Evolutionary conservation across 2,797 vertebrate species (phyloP), one percentile per base, ranked within the genome.

Genomic region (Avahi laniger): DNA sequence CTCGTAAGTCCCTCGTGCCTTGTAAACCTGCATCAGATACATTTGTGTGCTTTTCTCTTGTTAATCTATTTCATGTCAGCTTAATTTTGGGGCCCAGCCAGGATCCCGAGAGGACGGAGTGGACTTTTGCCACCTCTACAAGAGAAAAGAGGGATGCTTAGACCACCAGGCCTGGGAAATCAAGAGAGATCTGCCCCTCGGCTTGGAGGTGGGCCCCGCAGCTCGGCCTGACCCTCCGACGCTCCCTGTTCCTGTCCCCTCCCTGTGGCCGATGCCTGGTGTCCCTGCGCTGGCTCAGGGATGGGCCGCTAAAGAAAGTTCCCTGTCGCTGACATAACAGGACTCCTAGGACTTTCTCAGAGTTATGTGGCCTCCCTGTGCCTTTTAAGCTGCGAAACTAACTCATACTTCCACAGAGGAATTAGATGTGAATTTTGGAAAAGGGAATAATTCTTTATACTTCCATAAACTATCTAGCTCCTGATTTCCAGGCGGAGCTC

Each of bases 191-290:
- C 54, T 72, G 7, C 41, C 6, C 46, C n/a, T 7, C 4, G 65
- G 28, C 46, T n/a, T 78, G 14, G 67, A 76, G 2, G n/a, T 2
- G 26, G 38, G 41, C 7, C 0, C 4, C 48, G 57, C 1, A 1
- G 38, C 13, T 61, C 63, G 43, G 5, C 3, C n/a, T 24, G 30
- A 52, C 28, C 38, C 24, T 22, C 15, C 0, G 18, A 8, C 35
- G 3, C 22, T 41, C 28, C 10, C 8, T 24, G 24, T 70, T 26
- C 22, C 12, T 46, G 57, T n/a, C 3, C 33, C 5, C 72, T 33
- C 12, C 17, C 10, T 1, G 26, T 2, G 46, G 46, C 22, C 28
- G 17, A 17, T 2, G 3, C 13, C 5, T 3, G 5, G 28, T 9
- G 7, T 18, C 7, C 3, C 15, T 33, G 22, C 20, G 1, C 2